Percentiles rank a stretch among this genome's conserved stretches.
These are phyloP conservation scores for Theocolax elegans DNA, from an alignment of 1,140 invertebrate species.

Conservation along the genomic window DNA sequence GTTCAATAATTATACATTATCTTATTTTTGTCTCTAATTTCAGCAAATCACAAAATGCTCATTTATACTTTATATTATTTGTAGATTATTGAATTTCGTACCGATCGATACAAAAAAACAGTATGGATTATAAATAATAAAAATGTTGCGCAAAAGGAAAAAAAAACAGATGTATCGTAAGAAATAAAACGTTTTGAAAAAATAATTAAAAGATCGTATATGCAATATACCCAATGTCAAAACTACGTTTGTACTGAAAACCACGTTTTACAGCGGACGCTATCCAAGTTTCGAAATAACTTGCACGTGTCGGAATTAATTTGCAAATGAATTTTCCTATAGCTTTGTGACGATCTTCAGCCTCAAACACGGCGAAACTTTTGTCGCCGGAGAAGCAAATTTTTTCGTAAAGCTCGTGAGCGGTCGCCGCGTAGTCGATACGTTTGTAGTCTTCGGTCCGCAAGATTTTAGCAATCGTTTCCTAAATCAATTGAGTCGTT, in stretches of 20 bases:
- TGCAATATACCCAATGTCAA: slow-evolving; percentile 43
- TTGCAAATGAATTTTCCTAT: slow-evolving; percentile 23
- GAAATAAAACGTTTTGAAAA: too few species aligned
- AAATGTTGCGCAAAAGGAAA: too few species aligned
- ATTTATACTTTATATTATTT: too few species aligned
- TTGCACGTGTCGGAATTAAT: background rate
- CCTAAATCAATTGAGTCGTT: too few species aligned
- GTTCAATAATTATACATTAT: too few species aligned
- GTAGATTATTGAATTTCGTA: too few species aligned
- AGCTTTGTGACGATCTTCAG: slow-evolving; percentile 34
- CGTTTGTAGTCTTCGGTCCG: background rate
- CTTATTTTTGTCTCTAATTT: too few species aligned
- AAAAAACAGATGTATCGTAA: too few species aligned
- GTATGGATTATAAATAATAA: too few species aligned
- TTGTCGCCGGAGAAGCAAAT: slow-evolving; percentile 23
- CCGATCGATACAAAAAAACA: too few species aligned
- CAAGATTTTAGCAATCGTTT: background rate
- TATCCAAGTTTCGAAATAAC: slow-evolving; percentile 42
- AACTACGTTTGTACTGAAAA: slow-evolving; percentile 42
- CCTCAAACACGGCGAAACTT: slow-evolving; percentile 40
- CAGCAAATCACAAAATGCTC: too few species aligned
- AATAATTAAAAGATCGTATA: background rate
- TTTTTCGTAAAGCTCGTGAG: slow-evolving; percentile 25
- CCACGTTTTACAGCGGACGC: slow-evolving; percentile 38
- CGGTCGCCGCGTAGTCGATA: background rate